Evolutionary conservation across 2,888 invertebrate species (phyloP).

Genomic region (Eupithecia subumbrata): DNA sequence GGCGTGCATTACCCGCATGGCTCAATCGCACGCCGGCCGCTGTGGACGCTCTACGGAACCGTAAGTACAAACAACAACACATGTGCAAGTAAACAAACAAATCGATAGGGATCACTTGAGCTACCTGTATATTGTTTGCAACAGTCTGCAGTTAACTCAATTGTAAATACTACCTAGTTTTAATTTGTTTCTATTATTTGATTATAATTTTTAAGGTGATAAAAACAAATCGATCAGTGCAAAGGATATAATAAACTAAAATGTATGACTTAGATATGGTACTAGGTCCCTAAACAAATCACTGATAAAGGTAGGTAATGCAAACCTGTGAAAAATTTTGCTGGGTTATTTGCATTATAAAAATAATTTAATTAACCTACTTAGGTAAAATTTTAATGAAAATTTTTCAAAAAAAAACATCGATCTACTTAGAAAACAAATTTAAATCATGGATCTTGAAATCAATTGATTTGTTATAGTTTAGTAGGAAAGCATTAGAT

Average conservation of each 20-base stretch:
- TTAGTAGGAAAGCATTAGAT: neutral
- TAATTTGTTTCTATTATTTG: too few relatives aligned
- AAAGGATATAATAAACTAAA: neutral
- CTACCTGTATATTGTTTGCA: too few relatives aligned
- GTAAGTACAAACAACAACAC: slow-evolving; percentile 65
- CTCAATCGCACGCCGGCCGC: slow-evolving; percentile 71
- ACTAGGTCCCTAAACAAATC: neutral
- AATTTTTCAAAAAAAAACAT: too few relatives aligned
- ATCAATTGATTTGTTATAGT: neutral
- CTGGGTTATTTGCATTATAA: neutral
- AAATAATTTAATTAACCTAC: neutral
- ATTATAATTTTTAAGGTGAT: too few relatives aligned
- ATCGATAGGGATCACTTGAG: neutral
- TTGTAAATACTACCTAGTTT: too few relatives aligned
- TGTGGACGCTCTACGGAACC: slow-evolving; percentile 58
- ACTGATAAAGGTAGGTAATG: neutral
- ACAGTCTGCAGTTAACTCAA: too few relatives aligned
- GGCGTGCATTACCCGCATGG: slow-evolving; percentile 55
- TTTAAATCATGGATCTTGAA: neutral
- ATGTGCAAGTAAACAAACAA: slow-evolving; percentile 34
- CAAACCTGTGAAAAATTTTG: neutral
- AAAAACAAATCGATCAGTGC: slow-evolving; percentile 19
- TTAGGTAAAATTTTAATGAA: too few relatives aligned
- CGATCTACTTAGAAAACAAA: neutral
- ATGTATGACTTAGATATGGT: neutral